Evolutionary conservation across 2,888 invertebrate species (phyloP).

Genomic region (Caenorhabditis japonica): DNA sequence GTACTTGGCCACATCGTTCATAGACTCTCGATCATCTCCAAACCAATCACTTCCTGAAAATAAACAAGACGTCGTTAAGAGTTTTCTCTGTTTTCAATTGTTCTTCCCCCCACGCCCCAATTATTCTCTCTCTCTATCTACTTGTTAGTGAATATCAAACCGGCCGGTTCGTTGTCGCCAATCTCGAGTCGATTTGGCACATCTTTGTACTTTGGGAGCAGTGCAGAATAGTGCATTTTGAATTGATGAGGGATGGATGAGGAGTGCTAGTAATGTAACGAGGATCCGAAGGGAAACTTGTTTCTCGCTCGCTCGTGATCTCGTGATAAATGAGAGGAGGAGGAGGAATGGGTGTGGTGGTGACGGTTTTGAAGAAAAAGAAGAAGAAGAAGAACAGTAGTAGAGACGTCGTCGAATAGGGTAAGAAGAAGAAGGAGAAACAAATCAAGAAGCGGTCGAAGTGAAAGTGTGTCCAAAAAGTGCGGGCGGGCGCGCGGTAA

Average conservation of each 20-base stretch:
- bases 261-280: too few species aligned
- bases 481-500: neutral
- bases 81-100: neutral
- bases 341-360: constrained; percentile 41
- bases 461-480: constrained; percentile 38
- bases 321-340: constrained; percentile 38
- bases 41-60: constrained; percentile 75
- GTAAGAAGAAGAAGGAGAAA: neutral
- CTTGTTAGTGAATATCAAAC: constrained; percentile 43
- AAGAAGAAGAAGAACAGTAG: too few species aligned
- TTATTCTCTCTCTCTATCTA: neutral
- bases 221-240: constrained; percentile 8
- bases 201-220: constrained; percentile 51
- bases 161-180: constrained; percentile 61
- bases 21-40: constrained; percentile 76
- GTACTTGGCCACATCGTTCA: constrained; percentile 76
- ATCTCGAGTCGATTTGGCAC: constrained; percentile 60
- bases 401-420: too few species aligned
- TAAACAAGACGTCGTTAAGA: neutral
- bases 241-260: constrained; percentile 12
- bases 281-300: constrained; percentile 24
- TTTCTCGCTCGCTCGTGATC: constrained; percentile 28
- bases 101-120: neutral
- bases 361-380: constrained; percentile 7
- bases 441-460: constrained; percentile 8